phyloP scores from a whole-genome alignment of 2,888 invertebrate species.

The Drosophila ezoana region DNA sequence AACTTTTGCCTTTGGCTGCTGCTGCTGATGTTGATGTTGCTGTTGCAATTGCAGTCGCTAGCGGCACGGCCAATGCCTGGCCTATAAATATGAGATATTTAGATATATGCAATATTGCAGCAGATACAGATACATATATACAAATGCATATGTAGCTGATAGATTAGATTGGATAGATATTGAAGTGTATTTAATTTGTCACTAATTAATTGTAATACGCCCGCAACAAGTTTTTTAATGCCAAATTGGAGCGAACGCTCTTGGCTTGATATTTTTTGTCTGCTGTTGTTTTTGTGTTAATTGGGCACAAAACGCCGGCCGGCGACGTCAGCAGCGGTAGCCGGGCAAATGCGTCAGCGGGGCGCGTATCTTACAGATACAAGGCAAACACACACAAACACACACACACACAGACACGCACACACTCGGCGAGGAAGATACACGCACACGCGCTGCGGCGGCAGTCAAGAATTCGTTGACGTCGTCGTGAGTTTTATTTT shows the following conservation, averaged over 20 bases:
- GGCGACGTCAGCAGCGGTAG: slow-evolving; percentile 64
- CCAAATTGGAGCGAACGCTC: slow-evolving; percentile 30
- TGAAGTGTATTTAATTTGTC: slow-evolving; percentile 18
- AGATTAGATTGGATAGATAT: slow-evolving; percentile 32
- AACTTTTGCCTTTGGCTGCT: slow-evolving; percentile 33
- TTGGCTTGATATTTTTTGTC: slow-evolving; percentile 39
- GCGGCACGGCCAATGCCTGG: slow-evolving; percentile 18
- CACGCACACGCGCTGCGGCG: slow-evolving; percentile 42
- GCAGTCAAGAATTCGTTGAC: slow-evolving; percentile 58
- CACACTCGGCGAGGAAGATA: slow-evolving; percentile 12
- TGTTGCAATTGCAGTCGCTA: slow-evolving; percentile 26
- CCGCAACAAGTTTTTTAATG: slow-evolving; percentile 42
- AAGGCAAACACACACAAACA: slow-evolving; percentile 25
- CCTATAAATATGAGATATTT: slow-evolving; percentile 35
- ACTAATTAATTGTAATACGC: slow-evolving; percentile 20
- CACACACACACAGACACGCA: slow-evolving; percentile 19
- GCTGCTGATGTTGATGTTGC: slow-evolving; percentile 9
- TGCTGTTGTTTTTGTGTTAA: slow-evolving; percentile 75
- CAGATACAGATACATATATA: not conserved
- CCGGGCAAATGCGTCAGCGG: slow-evolving; percentile 69
- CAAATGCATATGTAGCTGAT: not conserved
- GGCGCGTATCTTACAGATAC: slow-evolving; percentile 76
- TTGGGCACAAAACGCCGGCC: slow-evolving; percentile 84
- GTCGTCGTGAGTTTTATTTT: slow-evolving; percentile 71
- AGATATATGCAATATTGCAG: slow-evolving; percentile 13